phyloP scores from a whole-genome alignment of 2,888 invertebrate species.

The Arrhopalites spinosus region DNA sequence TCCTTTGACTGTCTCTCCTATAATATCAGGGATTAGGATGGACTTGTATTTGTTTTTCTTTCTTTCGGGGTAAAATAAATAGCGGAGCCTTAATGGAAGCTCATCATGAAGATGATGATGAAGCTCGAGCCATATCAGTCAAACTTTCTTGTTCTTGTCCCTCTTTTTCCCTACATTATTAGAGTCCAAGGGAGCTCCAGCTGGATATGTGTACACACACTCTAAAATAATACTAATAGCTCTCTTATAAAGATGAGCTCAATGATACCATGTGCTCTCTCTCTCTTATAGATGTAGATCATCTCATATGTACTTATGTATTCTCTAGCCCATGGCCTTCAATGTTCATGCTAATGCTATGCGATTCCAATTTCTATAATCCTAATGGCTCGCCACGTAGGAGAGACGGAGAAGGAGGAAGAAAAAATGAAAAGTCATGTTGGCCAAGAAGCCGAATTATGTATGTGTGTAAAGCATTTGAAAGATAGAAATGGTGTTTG shows the following conservation, averaged over 20 bases:
- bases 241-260: too few relatives aligned
- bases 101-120: constrained; percentile 28
- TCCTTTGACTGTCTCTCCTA: background rate
- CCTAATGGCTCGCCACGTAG: constrained; percentile 6
- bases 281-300: too few relatives aligned
- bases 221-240: too few relatives aligned
- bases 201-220: too few relatives aligned
- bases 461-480: background rate
- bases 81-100: constrained; percentile 39
- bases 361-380: background rate
- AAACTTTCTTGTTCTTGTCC: background rate
- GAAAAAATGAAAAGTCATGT: constrained; percentile 36
- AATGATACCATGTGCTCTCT: too few relatives aligned
- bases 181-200: too few relatives aligned
- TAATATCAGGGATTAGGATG: constrained; percentile 37
- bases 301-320: too few relatives aligned
- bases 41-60: constrained; percentile 40
- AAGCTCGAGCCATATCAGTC: constrained; percentile 25
- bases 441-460: constrained; percentile 8
- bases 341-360: constrained; percentile 5
- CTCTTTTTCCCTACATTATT: too few relatives aligned
- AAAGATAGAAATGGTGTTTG: constrained; percentile 9
- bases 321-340: background rate
- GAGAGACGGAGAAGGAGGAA: background rate
- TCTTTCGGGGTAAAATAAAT: constrained; percentile 43